These are phyloP conservation scores for Tretioscincus oriximinensis DNA, from an alignment of 2,113 vertebrate species.

Conservation along the genomic window DNA sequence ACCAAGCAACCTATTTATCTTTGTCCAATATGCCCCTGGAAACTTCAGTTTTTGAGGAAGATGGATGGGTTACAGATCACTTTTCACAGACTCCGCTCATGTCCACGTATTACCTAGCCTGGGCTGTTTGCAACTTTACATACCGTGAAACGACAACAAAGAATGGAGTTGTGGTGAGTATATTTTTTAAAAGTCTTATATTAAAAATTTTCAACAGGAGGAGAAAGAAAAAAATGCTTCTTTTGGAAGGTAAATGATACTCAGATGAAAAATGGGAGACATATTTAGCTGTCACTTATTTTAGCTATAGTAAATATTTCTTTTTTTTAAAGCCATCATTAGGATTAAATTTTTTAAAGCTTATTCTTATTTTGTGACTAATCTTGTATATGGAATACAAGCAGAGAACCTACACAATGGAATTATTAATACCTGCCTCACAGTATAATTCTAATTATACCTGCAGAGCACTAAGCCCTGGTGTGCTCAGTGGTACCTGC, in stretches of 20 bases:
- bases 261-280: not conserved
- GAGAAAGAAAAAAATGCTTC: not conserved
- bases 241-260: slow-evolving; percentile 17
- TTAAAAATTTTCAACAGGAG: slow-evolving; percentile 24
- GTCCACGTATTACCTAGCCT: slow-evolving; percentile 97
- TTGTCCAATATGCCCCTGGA: slow-evolving; percentile 97
- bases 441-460: no score
- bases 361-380: not conserved
- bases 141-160: slow-evolving; percentile 86
- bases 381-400: not conserved
- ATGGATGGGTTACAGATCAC: slow-evolving; percentile 89
- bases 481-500: no score
- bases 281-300: not conserved
- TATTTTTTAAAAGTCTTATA: slow-evolving; percentile 32
- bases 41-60: slow-evolving; percentile 82
- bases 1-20: slow-evolving; percentile 89
- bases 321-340: not conserved
- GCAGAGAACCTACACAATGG: not conserved
- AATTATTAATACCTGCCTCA: not conserved
- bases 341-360: not conserved
- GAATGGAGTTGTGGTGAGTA: slow-evolving; percentile 88
- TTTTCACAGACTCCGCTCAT: slow-evolving; percentile 94
- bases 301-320: not conserved
- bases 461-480: no score
- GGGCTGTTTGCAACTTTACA: slow-evolving; percentile 98